These are phyloP conservation scores for Syncerus caffer DNA, from an alignment of 2,797 vertebrate species.

Conservation along the genomic window DNA sequence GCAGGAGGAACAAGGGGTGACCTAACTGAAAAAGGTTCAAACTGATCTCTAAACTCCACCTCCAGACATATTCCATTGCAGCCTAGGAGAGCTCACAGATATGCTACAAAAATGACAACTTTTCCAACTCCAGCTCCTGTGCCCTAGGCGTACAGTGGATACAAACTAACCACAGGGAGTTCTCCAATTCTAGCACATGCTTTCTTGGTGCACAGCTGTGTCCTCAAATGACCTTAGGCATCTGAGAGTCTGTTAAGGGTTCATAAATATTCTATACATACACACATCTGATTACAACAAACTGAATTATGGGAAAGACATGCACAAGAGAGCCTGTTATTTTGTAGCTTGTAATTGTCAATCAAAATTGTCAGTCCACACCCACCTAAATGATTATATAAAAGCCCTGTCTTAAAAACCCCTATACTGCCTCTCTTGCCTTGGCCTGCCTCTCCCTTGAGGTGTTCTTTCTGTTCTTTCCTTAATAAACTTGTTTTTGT, in stretches of 20 bases:
- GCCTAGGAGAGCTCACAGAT: background rate
- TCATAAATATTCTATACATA: background rate
- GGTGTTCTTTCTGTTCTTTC: background rate
- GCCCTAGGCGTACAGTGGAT: background rate
- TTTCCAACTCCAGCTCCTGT: background rate
- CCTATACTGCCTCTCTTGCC: background rate
- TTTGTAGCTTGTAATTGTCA: background rate
- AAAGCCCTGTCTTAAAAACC: background rate
- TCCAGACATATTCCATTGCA: background rate
- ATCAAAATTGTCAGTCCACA: background rate
- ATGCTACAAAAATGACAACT: background rate
- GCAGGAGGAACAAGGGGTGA: background rate
- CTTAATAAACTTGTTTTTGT: background rate
- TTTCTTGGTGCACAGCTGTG: background rate
- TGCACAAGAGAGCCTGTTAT: background rate
- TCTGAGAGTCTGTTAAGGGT: background rate
- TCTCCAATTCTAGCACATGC: background rate
- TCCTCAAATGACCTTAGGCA: background rate
- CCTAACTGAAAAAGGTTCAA: background rate
- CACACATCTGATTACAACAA: background rate
- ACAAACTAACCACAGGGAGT: background rate
- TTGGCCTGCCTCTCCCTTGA: background rate
- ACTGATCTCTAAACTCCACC: background rate
- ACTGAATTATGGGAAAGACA: background rate
- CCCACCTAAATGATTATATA: background rate